Evolutionary conservation across 2,888 invertebrate genomes (phyloP), one percentile per base, ranked within the genome.

Genomic region (Chrysodeixis includens): DNA sequence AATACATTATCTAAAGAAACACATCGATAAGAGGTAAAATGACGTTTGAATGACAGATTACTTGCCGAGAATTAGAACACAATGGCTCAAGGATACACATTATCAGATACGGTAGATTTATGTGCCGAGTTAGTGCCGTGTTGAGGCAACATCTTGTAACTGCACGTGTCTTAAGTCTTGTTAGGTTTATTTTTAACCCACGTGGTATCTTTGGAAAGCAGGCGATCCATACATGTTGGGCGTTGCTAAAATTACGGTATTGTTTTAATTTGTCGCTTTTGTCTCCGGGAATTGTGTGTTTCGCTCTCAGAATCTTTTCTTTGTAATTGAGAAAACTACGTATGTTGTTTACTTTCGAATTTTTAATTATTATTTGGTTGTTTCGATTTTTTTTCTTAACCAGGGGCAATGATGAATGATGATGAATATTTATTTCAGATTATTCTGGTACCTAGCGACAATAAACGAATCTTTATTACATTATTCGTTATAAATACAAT

Each of bases 101-200:
- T 68, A 65, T 81, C 75, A 52, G 76, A 78, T 81, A 72, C 49
- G 40, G 20, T 56, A 7, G 77, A 74, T 63, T 62, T 60, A 62
- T 12, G 30, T 69, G 55, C 65, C 71, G 55, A 62, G 62, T 76
- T 62, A 63, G 30, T 44, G 52, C 30, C 16, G 35, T 12, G 56
- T 56, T 54, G 40, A 5, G 18, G 52, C 30, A 49, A 61, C 53
- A 30, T 35, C 30, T 22, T 51, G 35, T 12, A 40, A 59, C n/a
- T 44, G 56, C 49, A 63, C 61, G 69, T 56, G 26, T n/a, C n/a
- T 30, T 53, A 26, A 26, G 8, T 16, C 26, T n/a, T 26, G 53
- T 53, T 49, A 49, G 20, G 18, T 49, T 49, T 49, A 49, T 49
- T 49, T 49, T 49, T 49, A 49, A 20, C 18, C 46, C 46, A 49